These are phyloP conservation scores for Hermetia illucens DNA, from an alignment of 1,140 invertebrate species.

Conservation along the genomic window DNA sequence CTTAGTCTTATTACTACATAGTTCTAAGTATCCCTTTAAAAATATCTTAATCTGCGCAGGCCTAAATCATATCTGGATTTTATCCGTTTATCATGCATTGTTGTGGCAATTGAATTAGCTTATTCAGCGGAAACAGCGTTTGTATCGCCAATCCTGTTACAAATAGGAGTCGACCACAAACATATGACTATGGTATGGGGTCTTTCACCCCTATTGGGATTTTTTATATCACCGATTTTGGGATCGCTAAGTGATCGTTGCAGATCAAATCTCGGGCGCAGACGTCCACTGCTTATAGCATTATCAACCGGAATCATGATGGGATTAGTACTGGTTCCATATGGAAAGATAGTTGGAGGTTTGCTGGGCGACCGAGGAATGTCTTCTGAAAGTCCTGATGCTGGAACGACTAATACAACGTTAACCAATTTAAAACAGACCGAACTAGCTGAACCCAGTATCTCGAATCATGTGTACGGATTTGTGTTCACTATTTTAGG, in stretches of 20 bases:
- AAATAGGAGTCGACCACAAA: slow-evolving; percentile 55
- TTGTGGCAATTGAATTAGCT: slow-evolving; percentile 71
- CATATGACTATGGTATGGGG: slow-evolving; percentile 63
- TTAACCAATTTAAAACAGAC: no score
- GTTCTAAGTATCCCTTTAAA: neutral
- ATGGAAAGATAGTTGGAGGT: neutral
- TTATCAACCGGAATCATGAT: neutral
- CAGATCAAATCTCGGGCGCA: slow-evolving; percentile 17
- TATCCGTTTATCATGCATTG: slow-evolving; percentile 52
- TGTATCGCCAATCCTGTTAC: slow-evolving; percentile 61
- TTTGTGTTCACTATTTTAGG: slow-evolving; percentile 61
- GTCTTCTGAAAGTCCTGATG: no score
- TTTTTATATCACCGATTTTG: slow-evolving; percentile 58
- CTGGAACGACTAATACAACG: no score
- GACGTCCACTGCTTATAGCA: neutral
- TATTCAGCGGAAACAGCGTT: slow-evolving; percentile 73
- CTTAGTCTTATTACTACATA: neutral
- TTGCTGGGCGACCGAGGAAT: neutral
- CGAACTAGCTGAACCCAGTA: no score
- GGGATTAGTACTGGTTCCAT: neutral
- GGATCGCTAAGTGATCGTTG: slow-evolving; percentile 62
- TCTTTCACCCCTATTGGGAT: slow-evolving; percentile 53
- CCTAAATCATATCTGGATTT: slow-evolving; percentile 49
- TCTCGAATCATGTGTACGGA: no score
- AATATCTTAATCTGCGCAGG: slow-evolving; percentile 22